Evolutionary conservation across 2,113 vertebrate genomes (phyloP), one percentile per base, ranked within the genome.

Genomic region (Trematomus loennbergii): DNA sequence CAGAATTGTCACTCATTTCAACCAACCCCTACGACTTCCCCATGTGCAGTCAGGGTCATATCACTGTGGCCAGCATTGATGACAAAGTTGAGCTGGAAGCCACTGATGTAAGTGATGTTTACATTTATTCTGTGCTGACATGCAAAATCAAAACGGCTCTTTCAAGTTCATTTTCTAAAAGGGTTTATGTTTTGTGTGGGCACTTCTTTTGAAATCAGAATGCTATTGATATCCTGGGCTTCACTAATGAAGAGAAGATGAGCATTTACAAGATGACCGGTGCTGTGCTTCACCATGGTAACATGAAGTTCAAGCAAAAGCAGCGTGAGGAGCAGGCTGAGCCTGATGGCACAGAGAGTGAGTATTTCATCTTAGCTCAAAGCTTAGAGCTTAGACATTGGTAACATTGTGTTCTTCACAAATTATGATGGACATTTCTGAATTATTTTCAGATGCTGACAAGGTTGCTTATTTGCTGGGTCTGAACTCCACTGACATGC

Each of bases 191-290:
- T 68, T 43, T 46, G 8, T 29, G 7, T 60, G 25, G 25, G 25
- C 25, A 29, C 25, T 29, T 29, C 29, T 3, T 72, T 54, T 75
- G 1, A 65, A 78, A 16, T 79, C 76, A 93, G 93, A 91, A 93
- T 7, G 93, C 93, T 12, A 94, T 94, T 85, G 91, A 93, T 70
- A 94, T 93, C 60, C 82, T 94, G 77, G 93, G 93, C 72, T 94
- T 94, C 86, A 89, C 0, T 13, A 0, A 0, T 82, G 92, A 94
- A 55, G 93, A 94, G 72, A 94, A 94, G 79, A 68, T 90, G 7
- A 81, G 83, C 89, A 94, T 94, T 83, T 94, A 93, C 82, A 94
- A 92, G 62, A 73, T 93, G 83, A 94, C 93, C 25, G 93, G 91
- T 84, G 92, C 91, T 60, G 92, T 92, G 0, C 65, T 92, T 43